Evolutionary conservation across 2,797 vertebrate species (phyloP).

Genomic region (Meda fulgida): DNA sequence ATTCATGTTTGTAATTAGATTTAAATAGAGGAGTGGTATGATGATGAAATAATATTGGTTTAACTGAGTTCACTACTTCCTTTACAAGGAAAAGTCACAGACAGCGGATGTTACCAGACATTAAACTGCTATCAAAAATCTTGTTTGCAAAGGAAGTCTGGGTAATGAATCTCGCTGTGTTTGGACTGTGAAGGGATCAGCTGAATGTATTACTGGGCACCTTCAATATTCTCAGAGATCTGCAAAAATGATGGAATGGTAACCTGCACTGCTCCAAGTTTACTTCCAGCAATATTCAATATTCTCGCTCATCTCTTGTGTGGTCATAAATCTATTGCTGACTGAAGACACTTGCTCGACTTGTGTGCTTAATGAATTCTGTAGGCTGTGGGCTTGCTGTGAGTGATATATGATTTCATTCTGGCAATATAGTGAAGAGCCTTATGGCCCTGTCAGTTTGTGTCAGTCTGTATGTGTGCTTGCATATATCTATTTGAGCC

Average conservation of each 20-base stretch:
- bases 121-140: neutral
- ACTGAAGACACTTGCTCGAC: conserved; percentile 30
- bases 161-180: neutral
- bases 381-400: conserved; percentile 26
- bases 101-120: neutral
- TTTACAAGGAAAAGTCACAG: neutral
- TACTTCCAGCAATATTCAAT: neutral
- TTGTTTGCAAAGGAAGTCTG: conserved; percentile 7
- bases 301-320: neutral
- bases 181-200: neutral
- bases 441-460: conserved; percentile 27
- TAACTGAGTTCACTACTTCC: neutral
- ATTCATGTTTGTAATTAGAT: too few relatives aligned
- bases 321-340: conserved; percentile 33
- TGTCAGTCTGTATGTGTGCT: neutral
- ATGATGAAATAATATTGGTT: conserved; percentile 7
- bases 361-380: conserved; percentile 32
- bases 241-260: neutral
- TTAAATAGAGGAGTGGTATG: too few relatives aligned
- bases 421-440: conserved; percentile 12
- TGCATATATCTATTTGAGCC: neutral
- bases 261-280: neutral
- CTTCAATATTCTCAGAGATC: conserved; percentile 1
- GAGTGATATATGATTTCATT: conserved; percentile 43
- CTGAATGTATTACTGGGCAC: neutral